Percentiles rank a stretch among this genome's conserved stretches.
Evolutionary conservation across 2,888 invertebrate species (phyloP).

Genomic region (Drosophila nr. medialis): DNA sequence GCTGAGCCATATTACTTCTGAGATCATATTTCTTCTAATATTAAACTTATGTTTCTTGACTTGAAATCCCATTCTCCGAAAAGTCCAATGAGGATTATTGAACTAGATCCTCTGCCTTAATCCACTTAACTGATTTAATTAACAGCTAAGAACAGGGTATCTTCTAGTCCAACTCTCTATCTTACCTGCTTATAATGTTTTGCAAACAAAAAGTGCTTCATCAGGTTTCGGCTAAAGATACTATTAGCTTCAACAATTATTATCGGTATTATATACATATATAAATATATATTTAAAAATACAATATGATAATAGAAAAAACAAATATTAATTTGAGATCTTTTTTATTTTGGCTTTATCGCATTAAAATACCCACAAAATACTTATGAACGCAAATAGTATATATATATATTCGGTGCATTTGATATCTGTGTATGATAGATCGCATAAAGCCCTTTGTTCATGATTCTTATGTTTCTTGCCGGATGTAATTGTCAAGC

Average conservation of each 20-base stretch:
- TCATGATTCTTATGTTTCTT: not conserved
- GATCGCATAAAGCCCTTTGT: not conserved
- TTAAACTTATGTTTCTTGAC: not conserved
- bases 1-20: too few species aligned
- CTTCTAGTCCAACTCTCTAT: not conserved
- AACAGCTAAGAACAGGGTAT: not conserved
- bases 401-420: too few species aligned
- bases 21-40: slow-evolving; percentile 40
- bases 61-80: slow-evolving; percentile 16
- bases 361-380: not conserved
- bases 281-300: not conserved
- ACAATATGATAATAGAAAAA: not conserved
- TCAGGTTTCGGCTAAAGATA: not conserved
- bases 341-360: not conserved
- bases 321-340: not conserved
- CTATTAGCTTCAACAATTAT: not conserved
- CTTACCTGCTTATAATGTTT: not conserved
- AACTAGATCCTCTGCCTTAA: not conserved
- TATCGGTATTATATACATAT: not conserved
- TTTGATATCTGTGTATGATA: not conserved
- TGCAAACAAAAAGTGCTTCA: not conserved
- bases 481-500: not conserved
- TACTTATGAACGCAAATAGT: too few species aligned
- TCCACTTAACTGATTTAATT: not conserved
- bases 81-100: slow-evolving; percentile 42